Evolutionary conservation across 2,797 vertebrate species (phyloP), one percentile per base, ranked within the genome.

Genomic region (Pseudopleuronectes americanus): DNA sequence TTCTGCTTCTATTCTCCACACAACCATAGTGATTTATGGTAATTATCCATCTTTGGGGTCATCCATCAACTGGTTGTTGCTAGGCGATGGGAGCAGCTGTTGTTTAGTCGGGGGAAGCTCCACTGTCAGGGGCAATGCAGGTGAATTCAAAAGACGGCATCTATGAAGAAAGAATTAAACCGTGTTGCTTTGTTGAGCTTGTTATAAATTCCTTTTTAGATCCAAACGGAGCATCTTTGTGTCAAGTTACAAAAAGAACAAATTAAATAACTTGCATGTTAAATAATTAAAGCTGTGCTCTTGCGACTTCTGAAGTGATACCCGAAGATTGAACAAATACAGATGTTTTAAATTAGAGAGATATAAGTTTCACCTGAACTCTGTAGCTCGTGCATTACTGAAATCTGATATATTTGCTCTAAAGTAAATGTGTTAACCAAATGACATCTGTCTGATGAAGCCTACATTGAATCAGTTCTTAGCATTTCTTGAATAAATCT

Each of bases 41-140:
- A 96, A 98, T 97, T 97, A 98, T 98, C 96, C 96, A 97, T 98
- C 97, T 97, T 98, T 95, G 94, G 96, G 97, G 96, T 97, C 97
- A 98, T 98, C 96, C 95, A 96, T 99, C 97, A 99, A 97, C 94
- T 96, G 95, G 96, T 96, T 96, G 97, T 98, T 98, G 97, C 96
- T 98, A 99, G 95, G 97, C 96, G 94, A 99, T 98, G 96, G 95
- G 95, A 96, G 96, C 96, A 97, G 97, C 96, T 98, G 97, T 96
- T 97, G 96, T 97, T 97, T 96, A 94, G 96, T 96, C 94, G 93
- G 94, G 79, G 94, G 94, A 95, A 95, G 95, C 93, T 94, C 95
- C 94, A 95, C 95, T 96, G 95, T 93, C 91, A 89, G 90, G 90
- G 90, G 85, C 85, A 84, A 83, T 68, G 90, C 89, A 94, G 93